A percentile compares a stretch with the other conserved stretches of the same genome.
Evolutionary conservation across 2,888 invertebrate species (phyloP).

Genomic region (Andrena fulva): DNA sequence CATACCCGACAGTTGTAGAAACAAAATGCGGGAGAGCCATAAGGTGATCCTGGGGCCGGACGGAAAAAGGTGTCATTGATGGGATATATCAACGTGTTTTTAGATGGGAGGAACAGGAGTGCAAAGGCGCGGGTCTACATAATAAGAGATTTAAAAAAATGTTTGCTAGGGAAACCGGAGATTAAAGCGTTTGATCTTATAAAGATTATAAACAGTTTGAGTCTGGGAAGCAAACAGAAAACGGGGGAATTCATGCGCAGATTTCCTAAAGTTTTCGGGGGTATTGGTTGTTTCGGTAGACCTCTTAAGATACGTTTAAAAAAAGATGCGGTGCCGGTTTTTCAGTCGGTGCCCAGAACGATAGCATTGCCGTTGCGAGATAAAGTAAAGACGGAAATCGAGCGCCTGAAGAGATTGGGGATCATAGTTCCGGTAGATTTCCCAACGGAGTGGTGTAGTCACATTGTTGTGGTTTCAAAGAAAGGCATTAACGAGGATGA

Average conservation of each 20-base stretch:
- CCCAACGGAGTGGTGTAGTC: slow-evolving; percentile 18
- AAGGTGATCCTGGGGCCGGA: slow-evolving; percentile 1
- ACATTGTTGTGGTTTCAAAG: slow-evolving; percentile 4
- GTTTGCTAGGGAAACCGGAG: slow-evolving; percentile 23
- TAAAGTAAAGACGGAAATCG: slow-evolving; percentile 15
- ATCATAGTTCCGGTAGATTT: slow-evolving; percentile 19
- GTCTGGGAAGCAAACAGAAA: not conserved
- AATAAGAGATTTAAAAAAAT: not conserved
- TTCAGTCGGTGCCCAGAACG: slow-evolving; percentile 6
- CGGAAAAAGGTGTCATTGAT: not conserved
- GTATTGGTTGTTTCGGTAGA: not conserved
- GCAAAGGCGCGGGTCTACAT: not conserved
- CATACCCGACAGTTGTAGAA: not conserved
- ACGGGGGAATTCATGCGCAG: not conserved
- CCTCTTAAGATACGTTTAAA: not conserved
- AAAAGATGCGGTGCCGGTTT: not conserved
- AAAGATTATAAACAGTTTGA: not conserved
- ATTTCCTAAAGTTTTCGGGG: not conserved
- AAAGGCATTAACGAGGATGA: not conserved
- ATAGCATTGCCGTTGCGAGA: not conserved
- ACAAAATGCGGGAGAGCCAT: not conserved
- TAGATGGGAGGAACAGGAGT: not conserved
- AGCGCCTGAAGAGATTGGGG: not conserved
- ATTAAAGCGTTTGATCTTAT: slow-evolving; percentile 14
- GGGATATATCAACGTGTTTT: not conserved